A percentile compares a stretch with the other conserved stretches of the same genome.
Conservation (phyloP, 1,140 invertebrate species). For the Panulirus ornatus region DNA sequence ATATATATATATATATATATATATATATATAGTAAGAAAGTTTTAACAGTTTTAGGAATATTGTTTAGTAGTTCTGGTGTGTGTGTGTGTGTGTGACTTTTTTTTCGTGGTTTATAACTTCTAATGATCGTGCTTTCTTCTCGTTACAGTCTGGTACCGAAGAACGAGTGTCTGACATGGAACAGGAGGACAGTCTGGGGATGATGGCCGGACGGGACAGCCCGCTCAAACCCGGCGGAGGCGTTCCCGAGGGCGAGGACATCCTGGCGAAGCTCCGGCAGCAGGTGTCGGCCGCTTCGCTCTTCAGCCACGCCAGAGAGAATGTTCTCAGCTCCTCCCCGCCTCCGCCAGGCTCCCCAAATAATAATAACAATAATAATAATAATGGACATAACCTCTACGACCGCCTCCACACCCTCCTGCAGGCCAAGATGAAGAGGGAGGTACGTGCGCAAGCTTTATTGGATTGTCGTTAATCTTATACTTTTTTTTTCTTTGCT, state of each 20-base stretch:
- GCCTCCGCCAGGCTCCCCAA: slow-evolving; percentile 55
- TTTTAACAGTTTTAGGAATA: too few relatives aligned
- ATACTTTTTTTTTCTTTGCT: background rate
- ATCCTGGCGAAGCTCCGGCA: slow-evolving; percentile 75
- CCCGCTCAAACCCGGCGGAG: slow-evolving; percentile 57
- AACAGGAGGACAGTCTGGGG: slow-evolving; percentile 72
- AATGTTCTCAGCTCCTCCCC: slow-evolving; percentile 45
- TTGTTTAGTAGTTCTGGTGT: too few relatives aligned
- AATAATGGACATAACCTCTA: slow-evolving; percentile 72
- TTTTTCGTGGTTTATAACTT: background rate
- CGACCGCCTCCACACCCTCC: slow-evolving; percentile 69
- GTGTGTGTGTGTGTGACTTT: too few relatives aligned
- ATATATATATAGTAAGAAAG: too few relatives aligned
- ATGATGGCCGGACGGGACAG: slow-evolving; percentile 67
- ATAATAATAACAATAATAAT: slow-evolving; percentile 64
- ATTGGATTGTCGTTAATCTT: slow-evolving; percentile 23
- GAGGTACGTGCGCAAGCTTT: slow-evolving; percentile 51
- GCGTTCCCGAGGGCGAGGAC: slow-evolving; percentile 66
- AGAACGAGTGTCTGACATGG: slow-evolving; percentile 73
- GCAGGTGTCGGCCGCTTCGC: slow-evolving; percentile 68
- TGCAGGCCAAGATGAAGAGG: slow-evolving; percentile 73
- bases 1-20: background rate
- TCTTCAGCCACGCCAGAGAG: slow-evolving; percentile 50
- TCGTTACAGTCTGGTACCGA: slow-evolving; percentile 71
- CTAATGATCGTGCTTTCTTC: background rate